phyloP scores from a whole-genome alignment of 2,113 vertebrate species.

The Pachypanchax playfairii region DNA sequence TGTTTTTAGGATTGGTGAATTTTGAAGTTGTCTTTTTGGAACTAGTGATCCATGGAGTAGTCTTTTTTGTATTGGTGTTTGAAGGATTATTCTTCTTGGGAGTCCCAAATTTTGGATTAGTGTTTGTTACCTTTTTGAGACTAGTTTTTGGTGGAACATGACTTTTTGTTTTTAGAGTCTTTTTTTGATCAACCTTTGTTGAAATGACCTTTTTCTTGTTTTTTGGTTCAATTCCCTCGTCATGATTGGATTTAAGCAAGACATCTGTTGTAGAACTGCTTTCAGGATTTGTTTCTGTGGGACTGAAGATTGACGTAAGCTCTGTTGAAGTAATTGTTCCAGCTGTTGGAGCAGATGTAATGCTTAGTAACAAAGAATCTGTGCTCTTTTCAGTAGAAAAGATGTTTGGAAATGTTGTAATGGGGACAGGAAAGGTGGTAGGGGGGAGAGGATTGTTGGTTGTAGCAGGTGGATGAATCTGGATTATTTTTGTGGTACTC shows the following conservation, averaged over 20 bases:
- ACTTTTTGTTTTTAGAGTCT: constrained; percentile 25
- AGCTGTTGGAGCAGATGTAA: constrained; percentile 24
- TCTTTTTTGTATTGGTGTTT: neutral
- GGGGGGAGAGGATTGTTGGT: constrained; percentile 5
- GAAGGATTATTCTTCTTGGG: neutral
- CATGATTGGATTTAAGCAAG: constrained; percentile 24
- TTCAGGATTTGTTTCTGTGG: constrained; percentile 15
- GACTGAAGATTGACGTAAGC: constrained; percentile 6
- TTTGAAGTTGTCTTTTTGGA: constrained; percentile 1
- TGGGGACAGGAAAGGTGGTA: constrained; percentile 14
- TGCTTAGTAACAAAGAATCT: constrained; percentile 24
- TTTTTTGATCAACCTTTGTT: constrained; percentile 42
- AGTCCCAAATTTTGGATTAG: neutral
- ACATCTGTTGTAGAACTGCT: constrained; percentile 20
- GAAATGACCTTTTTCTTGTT: constrained; percentile 23
- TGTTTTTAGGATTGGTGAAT: neutral
- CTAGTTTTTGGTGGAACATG: constrained; percentile 23
- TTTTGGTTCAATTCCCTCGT: constrained; percentile 37
- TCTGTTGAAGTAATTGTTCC: neutral
- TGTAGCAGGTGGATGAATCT: constrained; percentile 13
- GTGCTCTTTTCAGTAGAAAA: constrained; percentile 14
- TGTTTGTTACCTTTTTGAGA: constrained; percentile 39
- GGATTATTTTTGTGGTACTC: constrained; percentile 17
- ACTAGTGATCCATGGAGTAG: neutral
- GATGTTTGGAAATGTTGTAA: constrained; percentile 8